Evolutionary conservation across 2,113 vertebrate genomes (phyloP), one percentile per base, ranked within the genome.

Genomic region (Nipponia nippon): DNA sequence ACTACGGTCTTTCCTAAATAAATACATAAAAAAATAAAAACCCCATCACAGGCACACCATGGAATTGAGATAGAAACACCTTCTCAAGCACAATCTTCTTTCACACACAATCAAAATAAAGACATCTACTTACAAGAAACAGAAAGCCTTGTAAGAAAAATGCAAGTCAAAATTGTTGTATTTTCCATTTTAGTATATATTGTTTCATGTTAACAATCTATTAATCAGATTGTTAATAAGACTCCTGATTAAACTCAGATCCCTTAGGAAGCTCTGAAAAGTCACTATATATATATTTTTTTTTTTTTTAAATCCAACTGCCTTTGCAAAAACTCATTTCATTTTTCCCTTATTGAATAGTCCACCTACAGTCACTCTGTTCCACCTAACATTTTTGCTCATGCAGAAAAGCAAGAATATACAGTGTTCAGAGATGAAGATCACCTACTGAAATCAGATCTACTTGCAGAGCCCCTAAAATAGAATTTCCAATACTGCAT

Each of bases 261-360:
- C 55, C 66, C 46, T 88, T 25, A 40, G 20, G 77, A 86, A 94
- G 22, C 67, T 67, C 50, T 83, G n/a, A 84, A 77, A 93, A 53
- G 32, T 62, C 8, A 38, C 11, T 42, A 42, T 42, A 13, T 25
- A 44, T 20, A 40, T 3, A 25, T 0, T 67, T 21, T 90, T 69
- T 55, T 38, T 38, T 38, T 38, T 38, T 38, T n/a, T n/a, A n/a
- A n/a, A 90, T 36, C 17, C 10, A 53, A 50, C 16, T 59, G 52
- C 30, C 55, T 81, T 77, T 61, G 11, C 70, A 83, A 58, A 20
- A 42, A 83, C 34, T 80, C 1, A n/a, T 75, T 86, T 72, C 25
- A 29, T 30, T 83, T 67, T 81, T 86, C 83, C 76, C 71, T 77
- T 71, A 52, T 0, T 70, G 76, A 90, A 32, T 21, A 80, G 58